Conservation (phyloP, 2,797 vertebrate genomes). For the Nyctalus aviator region DNA sequence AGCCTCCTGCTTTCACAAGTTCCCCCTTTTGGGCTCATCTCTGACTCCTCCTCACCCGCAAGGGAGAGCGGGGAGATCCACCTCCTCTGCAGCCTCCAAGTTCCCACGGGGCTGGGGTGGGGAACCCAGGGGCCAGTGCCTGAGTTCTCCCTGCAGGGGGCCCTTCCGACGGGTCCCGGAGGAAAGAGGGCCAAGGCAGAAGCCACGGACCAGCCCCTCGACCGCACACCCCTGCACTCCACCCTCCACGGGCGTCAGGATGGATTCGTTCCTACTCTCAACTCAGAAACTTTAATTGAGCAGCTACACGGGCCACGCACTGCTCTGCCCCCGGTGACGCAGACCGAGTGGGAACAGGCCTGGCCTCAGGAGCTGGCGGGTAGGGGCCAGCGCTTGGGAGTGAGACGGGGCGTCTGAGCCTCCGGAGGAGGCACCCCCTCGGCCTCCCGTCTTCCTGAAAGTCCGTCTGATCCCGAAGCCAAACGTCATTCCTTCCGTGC, state of each 20-base stretch:
- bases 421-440: neutral
- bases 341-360: neutral
- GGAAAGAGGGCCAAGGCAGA: neutral
- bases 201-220: no score
- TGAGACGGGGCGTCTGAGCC: neutral
- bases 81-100: neutral
- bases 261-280: neutral
- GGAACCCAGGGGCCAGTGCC: neutral
- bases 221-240: neutral
- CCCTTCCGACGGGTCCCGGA: neutral
- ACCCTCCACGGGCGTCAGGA: neutral
- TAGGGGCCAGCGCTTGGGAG: neutral
- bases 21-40: neutral
- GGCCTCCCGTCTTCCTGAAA: constrained; percentile 1
- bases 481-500: constrained; percentile 34
- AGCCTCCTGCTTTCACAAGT: neutral
- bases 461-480: neutral
- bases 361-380: neutral
- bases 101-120: neutral
- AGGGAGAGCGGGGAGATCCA: accelerated
- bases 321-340: neutral
- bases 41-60: neutral
- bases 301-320: neutral
- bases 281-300: neutral
- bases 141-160: neutral